phyloP scores from a whole-genome alignment of 2,113 vertebrate species.

The Bombycilla garrulus region DNA sequence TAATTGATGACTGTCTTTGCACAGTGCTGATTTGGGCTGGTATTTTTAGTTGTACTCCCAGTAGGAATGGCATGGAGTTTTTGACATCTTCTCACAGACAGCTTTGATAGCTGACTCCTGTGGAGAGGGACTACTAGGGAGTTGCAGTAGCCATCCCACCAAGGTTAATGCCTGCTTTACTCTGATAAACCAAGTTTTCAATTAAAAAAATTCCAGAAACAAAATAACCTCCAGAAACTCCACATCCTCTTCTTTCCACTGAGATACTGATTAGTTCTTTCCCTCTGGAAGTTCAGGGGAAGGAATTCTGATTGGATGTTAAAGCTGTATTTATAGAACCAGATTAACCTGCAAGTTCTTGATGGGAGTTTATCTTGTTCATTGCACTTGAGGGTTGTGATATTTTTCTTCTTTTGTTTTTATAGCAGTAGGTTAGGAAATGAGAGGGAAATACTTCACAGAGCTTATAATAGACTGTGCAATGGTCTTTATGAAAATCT shows the following conservation, averaged over 20 bases:
- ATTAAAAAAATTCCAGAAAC: not conserved
- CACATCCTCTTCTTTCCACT: not conserved
- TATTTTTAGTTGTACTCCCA: constrained; percentile 21
- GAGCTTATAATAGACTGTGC: not conserved
- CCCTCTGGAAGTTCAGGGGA: not conserved
- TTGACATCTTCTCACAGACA: not conserved
- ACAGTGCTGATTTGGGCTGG: constrained; percentile 2
- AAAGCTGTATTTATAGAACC: not conserved
- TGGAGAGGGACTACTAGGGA: accelerated
- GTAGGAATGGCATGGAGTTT: not conserved
- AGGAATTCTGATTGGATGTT: not conserved
- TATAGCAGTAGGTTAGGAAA: not conserved
- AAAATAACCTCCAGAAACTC: not conserved
- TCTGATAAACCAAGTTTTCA: not conserved
- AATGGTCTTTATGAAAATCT: not conserved
- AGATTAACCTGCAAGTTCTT: not conserved
- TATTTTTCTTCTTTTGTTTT: not conserved
- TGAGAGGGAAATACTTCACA: not conserved
- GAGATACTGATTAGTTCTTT: not conserved
- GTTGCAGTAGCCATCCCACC: not conserved
- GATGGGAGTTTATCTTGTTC: not conserved
- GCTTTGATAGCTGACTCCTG: not conserved
- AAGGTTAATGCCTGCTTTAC: not conserved
- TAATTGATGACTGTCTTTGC: not conserved
- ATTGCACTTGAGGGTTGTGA: not conserved